A percentile compares a stretch with the other conserved stretches of the same genome.
phyloP scores from a whole-genome alignment of 2,113 vertebrate genomes.

The Ailuropoda melanoleuca region DNA sequence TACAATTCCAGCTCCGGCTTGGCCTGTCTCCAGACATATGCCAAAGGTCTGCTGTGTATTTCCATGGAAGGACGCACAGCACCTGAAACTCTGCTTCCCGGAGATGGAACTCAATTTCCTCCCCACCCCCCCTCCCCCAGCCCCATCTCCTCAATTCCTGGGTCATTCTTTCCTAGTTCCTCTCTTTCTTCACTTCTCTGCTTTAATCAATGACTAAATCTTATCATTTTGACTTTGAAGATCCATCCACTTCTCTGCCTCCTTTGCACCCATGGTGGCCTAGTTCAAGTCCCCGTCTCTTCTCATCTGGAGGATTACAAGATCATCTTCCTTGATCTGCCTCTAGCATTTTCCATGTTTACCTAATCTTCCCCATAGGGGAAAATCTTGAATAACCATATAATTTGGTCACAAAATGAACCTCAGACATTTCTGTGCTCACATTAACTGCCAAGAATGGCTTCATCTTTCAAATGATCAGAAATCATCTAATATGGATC shows the following conservation, averaged over 20 bases:
- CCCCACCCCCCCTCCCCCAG: too few relatives aligned
- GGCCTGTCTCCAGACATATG: background rate
- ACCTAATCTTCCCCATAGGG: background rate
- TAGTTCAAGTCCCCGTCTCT: background rate
- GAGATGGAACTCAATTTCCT: background rate
- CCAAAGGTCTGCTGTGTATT: background rate
- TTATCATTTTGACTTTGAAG: slow-evolving; percentile 15
- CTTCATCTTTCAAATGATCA: background rate
- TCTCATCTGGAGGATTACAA: background rate
- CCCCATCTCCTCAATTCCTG: background rate
- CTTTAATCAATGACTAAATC: background rate
- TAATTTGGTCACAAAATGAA: background rate
- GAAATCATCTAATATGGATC: slow-evolving; percentile 10
- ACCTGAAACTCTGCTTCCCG: background rate
- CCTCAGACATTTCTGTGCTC: background rate
- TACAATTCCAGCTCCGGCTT: background rate
- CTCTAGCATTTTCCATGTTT: background rate
- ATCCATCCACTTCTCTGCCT: background rate
- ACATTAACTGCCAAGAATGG: background rate
- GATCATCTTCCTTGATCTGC: background rate
- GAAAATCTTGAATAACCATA: background rate
- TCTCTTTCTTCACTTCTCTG: background rate
- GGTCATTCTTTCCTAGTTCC: background rate
- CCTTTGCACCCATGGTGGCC: background rate
- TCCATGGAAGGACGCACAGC: background rate